phyloP scores from a whole-genome alignment of 2,113 vertebrate species.

The Trichomycterus rosablanca region DNA sequence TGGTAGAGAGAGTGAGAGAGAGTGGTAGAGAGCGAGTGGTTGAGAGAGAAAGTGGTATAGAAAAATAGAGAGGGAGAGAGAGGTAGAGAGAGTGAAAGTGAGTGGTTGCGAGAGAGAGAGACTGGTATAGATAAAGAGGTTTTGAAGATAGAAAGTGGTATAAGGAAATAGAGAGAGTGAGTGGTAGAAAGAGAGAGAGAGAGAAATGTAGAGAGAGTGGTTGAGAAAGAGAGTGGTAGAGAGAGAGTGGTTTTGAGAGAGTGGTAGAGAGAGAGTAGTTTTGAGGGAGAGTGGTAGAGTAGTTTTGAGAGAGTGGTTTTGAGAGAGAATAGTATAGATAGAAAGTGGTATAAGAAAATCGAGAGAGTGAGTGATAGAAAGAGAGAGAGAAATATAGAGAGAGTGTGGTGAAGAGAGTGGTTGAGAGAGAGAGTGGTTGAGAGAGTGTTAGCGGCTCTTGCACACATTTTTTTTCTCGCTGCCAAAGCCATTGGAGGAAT shows the following conservation, averaged over 20 bases:
- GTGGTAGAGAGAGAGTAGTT: too few species aligned
- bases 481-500: conserved; percentile 20
- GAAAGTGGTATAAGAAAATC: not conserved
- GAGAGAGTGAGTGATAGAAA: not conserved
- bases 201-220: not conserved
- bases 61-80: too few species aligned
- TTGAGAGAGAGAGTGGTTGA: conserved; percentile 1
- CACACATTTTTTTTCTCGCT: conserved; percentile 19
- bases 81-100: too few species aligned
- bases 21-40: too few species aligned
- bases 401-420: not conserved
- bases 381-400: not conserved
- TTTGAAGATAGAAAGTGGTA: not conserved
- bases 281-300: too few species aligned
- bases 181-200: not conserved
- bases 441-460: conserved; percentile 5
- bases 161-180: not conserved
- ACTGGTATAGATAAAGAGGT: too few species aligned
- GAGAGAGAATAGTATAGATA: not conserved
- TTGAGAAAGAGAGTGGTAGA: too few species aligned
- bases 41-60: too few species aligned
- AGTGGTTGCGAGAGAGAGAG: too few species aligned
- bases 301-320: too few species aligned
- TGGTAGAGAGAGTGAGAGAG: too few species aligned
- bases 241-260: too few species aligned